Evolutionary conservation across 2,797 vertebrate genomes (phyloP), one percentile per base, ranked within the genome.

Genomic region (Gymnothorax javanicus): DNA sequence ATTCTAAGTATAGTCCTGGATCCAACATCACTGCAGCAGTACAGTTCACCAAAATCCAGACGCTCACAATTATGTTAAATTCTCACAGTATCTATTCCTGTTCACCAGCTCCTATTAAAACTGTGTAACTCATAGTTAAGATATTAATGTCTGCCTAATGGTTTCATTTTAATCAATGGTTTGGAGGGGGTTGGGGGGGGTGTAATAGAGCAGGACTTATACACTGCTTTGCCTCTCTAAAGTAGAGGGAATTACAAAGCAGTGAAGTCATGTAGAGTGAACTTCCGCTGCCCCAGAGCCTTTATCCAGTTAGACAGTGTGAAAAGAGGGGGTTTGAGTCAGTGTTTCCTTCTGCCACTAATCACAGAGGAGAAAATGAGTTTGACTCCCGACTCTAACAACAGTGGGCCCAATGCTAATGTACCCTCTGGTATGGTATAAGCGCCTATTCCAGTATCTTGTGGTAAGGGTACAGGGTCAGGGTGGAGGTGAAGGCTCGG

Each of bases 391-490:
- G 4, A 50, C 27, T 64, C 17, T 52, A 17, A 20, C 4, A 33
- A 17, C 33, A 15, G 27, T 54, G 27, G 43, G 83, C 8, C 15
- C 33, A 15, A 52, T 2, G 57, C 8, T 25, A n/a, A 6, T 23
- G 56, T 81, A 33, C 75, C 50, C 57, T 77, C 81, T 87, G 33
- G 33, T 43, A 43, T 43, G 33, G 33, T 43, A 43, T 43, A 43
- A 43, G 1, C 1, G 33, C 33, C 92, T 95, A 99, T 94, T 97
- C 94, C 73, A 98, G 90, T 93, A 99, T 97, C 94, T 99, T 99
- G 94, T 99, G 98, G 93, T 97, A 98, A 82, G 98, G 98, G 92
- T 97, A 97, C 91, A 99, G 97, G 71, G 94, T 95, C 88, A 99
- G 96, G 88, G 88, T 94, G 92, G 95, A 90, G 58, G 94, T 98